Conservation (phyloP, 1,140 invertebrate genomes). For the Spodoptera litura region DNA sequence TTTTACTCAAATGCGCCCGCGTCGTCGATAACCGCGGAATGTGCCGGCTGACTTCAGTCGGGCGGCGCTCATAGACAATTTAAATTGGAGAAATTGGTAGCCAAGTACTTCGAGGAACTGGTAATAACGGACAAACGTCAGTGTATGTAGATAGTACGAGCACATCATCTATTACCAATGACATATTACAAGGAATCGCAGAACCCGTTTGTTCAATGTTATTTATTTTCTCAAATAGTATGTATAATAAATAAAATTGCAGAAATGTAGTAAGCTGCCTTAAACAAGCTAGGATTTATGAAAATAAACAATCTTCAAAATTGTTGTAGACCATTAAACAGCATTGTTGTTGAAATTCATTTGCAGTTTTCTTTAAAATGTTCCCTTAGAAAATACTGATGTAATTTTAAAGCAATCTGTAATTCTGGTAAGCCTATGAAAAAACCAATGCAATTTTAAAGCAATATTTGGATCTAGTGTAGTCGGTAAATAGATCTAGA, state of each 20-base stretch:
- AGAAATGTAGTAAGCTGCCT: neutral
- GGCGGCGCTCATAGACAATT: conserved; percentile 84
- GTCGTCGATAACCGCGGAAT: conserved; percentile 81
- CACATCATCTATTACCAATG: conserved; percentile 32
- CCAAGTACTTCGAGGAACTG: conserved; percentile 73
- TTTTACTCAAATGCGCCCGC: conserved; percentile 74
- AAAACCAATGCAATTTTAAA: no score
- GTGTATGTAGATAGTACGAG: conserved; percentile 52
- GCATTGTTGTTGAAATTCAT: no score
- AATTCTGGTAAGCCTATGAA: no score
- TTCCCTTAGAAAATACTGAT: no score
- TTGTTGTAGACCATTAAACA: no score
- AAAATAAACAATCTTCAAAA: neutral
- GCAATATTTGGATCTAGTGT: no score
- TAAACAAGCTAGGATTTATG: neutral
- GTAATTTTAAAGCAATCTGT: no score
- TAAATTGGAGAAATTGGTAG: conserved; percentile 85
- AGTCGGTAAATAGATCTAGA: no score
- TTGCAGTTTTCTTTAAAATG: neutral
- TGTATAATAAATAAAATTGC: conserved; percentile 12
- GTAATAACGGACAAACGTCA: conserved; percentile 77
- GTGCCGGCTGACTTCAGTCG: conserved; percentile 84
- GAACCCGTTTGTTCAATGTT: conserved; percentile 24
- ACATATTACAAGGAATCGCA: conserved; percentile 44
- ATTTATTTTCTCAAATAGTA: conserved; percentile 28